These are phyloP conservation scores for Poecilia gillii DNA, from an alignment of 2,797 vertebrate species.

Conservation along the genomic window DNA sequence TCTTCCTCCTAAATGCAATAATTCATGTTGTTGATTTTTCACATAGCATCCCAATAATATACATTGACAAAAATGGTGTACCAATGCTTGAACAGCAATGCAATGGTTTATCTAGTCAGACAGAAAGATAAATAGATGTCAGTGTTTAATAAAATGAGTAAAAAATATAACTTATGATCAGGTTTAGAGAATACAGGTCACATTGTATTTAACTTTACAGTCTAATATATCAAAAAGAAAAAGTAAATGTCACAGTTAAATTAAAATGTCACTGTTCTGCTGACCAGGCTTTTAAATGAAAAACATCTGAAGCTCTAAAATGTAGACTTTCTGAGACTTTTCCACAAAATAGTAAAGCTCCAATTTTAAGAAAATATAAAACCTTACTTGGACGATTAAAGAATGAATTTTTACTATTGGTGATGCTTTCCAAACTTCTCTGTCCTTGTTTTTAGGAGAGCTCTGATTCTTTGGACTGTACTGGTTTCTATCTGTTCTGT, in stretches of 20 bases:
- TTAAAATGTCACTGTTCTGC: neutral
- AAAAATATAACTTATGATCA: neutral
- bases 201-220: neutral
- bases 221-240: neutral
- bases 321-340: neutral
- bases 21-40: neutral
- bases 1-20: neutral
- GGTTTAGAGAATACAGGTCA: neutral
- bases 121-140: neutral
- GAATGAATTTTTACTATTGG: neutral
- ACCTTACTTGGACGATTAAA: neutral
- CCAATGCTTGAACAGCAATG: neutral
- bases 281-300: neutral
- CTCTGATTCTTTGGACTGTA: conserved; percentile 89
- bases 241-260: neutral
- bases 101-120: conserved; percentile 27
- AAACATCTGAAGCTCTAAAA: neutral
- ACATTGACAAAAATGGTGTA: neutral
- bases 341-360: rapidly evolving
- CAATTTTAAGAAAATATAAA: neutral
- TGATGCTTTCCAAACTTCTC: neutral
- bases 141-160: neutral
- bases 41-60: neutral
- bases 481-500: conserved; percentile 88
- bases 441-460: conserved; percentile 83